These are phyloP conservation scores for Pyrochroa serraticornis DNA, from an alignment of 2,888 invertebrate species.

Conservation along the genomic window DNA sequence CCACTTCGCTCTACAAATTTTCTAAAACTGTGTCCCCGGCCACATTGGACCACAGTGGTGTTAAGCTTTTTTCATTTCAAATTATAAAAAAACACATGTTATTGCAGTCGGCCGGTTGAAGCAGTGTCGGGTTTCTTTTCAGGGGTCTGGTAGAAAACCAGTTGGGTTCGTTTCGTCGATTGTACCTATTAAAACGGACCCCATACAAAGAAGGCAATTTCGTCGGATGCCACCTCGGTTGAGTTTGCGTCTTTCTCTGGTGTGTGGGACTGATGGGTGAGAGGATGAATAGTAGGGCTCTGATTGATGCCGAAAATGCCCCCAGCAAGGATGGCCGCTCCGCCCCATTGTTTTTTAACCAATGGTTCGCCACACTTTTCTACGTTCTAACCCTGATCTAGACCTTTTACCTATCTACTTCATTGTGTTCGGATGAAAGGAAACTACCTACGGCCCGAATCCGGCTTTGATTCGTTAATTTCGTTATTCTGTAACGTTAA, in stretches of 20 bases:
- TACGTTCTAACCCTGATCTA: conserved; percentile 39
- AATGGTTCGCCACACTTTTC: conserved; percentile 27
- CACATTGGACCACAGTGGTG: conserved; percentile 53
- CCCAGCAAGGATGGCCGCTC: conserved; percentile 52
- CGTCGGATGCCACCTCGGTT: conserved; percentile 15
- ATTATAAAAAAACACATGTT: conserved; percentile 57
- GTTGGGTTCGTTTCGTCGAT: conserved; percentile 45
- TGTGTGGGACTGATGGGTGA: conserved; percentile 2
- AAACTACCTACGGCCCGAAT: too few relatives aligned
- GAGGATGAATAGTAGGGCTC: conserved; percentile 32
- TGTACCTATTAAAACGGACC: conserved; percentile 58
- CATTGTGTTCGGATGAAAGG: neutral
- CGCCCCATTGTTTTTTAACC: conserved; percentile 41
- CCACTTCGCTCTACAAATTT: conserved; percentile 42
- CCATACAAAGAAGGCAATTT: conserved; percentile 55
- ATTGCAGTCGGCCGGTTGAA: conserved; percentile 46
- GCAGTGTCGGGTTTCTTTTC: conserved; percentile 22
- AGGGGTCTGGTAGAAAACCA: conserved; percentile 27
- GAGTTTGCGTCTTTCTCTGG: conserved; percentile 9
- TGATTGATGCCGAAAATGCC: conserved; percentile 47
- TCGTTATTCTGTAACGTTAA: too few relatives aligned
- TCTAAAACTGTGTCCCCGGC: conserved; percentile 50
- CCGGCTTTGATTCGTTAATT: too few relatives aligned
- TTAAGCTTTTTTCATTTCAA: conserved; percentile 54
- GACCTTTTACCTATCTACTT: conserved; percentile 28